phyloP scores from a whole-genome alignment of 2,888 invertebrate species.

The Camptogramma bilineatum region DNA sequence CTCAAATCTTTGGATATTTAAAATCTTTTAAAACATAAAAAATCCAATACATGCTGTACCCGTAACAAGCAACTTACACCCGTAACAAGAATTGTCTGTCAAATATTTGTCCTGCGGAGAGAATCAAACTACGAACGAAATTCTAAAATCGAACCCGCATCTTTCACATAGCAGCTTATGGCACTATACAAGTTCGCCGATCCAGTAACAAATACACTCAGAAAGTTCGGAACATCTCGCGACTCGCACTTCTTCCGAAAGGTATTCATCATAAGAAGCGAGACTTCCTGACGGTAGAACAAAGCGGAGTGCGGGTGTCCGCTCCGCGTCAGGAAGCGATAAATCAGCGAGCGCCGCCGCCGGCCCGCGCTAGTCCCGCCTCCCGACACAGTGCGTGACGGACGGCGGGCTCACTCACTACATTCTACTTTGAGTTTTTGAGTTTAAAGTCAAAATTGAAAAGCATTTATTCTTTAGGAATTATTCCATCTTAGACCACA shows the following conservation, averaged over 20 bases:
- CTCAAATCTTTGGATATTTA: too few species aligned
- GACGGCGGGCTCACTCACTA: background rate
- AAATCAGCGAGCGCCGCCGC: constrained; percentile 29
- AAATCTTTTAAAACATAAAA: too few species aligned
- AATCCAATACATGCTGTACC: too few species aligned
- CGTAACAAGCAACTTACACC: too few species aligned
- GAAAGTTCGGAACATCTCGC: background rate
- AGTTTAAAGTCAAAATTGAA: too few species aligned
- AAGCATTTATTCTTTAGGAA: too few species aligned
- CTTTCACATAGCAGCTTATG: too few species aligned
- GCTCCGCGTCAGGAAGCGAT: constrained; percentile 27
- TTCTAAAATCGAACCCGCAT: too few species aligned
- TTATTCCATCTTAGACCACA: too few species aligned
- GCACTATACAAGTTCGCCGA: background rate
- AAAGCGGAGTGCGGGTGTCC: constrained; percentile 10
- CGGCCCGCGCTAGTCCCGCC: constrained; percentile 20
- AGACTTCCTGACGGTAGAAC: constrained; percentile 1
- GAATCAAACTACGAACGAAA: too few species aligned
- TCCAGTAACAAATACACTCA: background rate
- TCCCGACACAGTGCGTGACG: background rate
- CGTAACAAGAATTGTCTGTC: too few species aligned
- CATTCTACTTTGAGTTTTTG: background rate
- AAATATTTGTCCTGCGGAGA: too few species aligned
- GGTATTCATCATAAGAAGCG: constrained; percentile 1
- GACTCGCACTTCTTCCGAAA: background rate